These are phyloP conservation scores for Meteorus cinctellus DNA, from an alignment of 2,888 invertebrate genomes.

Conservation along the genomic window DNA sequence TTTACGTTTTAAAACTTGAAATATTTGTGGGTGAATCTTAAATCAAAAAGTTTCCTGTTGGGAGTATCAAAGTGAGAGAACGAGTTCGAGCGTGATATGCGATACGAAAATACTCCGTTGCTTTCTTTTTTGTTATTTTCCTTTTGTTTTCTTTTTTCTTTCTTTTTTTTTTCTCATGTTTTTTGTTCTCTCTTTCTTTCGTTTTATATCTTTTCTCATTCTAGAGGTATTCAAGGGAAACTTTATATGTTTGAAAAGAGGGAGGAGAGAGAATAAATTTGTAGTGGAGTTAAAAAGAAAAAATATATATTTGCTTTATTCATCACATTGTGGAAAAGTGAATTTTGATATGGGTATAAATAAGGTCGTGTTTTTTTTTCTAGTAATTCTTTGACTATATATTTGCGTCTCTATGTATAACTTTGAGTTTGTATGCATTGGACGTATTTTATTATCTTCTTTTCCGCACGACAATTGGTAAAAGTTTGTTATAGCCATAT, in stretches of 20 bases:
- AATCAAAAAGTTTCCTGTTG: constrained; percentile 47
- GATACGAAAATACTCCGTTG: constrained; percentile 16
- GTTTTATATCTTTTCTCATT: neutral
- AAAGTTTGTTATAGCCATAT: constrained; percentile 17
- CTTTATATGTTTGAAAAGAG: constrained; percentile 2
- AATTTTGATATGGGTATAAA: constrained; percentile 3
- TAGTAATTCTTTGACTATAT: neutral
- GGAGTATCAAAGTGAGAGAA: constrained; percentile 21
- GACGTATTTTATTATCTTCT: neutral
- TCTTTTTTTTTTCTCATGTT: neutral
- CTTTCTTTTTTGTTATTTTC: neutral
- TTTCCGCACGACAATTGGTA: constrained; percentile 2
- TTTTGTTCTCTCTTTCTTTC: neutral
- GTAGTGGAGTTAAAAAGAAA: neutral
- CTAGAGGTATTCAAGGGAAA: constrained; percentile 1
- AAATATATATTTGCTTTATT: neutral
- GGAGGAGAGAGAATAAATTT: neutral
- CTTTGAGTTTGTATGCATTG: constrained; percentile 12
- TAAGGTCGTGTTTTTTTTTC: neutral
- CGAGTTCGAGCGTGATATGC: constrained; percentile 40
- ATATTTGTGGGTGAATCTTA: constrained; percentile 35
- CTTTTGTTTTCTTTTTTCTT: neutral
- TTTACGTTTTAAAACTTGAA: constrained; percentile 24
- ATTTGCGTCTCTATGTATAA: neutral
- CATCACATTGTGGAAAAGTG: neutral